Conservation (phyloP, 2,888 invertebrate genomes). For the Synergus gifuensis region DNA sequence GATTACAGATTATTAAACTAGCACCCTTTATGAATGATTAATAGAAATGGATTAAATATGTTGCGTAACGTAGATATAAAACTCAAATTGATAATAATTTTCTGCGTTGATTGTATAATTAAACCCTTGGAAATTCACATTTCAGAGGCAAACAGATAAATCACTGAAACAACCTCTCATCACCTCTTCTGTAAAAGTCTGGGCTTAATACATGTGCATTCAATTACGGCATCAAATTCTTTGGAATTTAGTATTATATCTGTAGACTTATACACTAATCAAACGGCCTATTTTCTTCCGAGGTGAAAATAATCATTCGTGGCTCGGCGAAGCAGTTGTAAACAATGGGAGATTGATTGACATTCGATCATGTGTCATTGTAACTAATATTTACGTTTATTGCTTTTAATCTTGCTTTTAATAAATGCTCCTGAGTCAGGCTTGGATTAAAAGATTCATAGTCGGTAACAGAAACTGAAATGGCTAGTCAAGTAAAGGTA, state of each 20-base stretch:
- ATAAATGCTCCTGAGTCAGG: constrained; percentile 9
- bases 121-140: too few species aligned
- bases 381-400: constrained; percentile 28
- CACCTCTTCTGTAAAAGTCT: neutral
- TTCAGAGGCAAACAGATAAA: too few species aligned
- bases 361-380: constrained; percentile 18
- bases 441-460: constrained; percentile 1
- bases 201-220: neutral
- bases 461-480: neutral
- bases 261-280: neutral
- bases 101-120: too few species aligned
- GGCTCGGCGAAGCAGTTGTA: neutral
- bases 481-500: too few species aligned
- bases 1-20: too few species aligned
- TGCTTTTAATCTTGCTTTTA: neutral
- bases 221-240: constrained; percentile 11
- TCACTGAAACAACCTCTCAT: too few species aligned
- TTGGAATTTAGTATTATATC: constrained; percentile 1
- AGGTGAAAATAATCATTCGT: constrained; percentile 26
- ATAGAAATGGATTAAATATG: too few species aligned
- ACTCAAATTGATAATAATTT: too few species aligned
- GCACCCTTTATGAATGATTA: too few species aligned
- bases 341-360: constrained; percentile 14
- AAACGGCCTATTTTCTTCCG: constrained; percentile 32
- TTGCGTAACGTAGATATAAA: too few species aligned